A percentile compares a stretch with the other conserved stretches of the same genome.
phyloP scores from a whole-genome alignment of 2,113 vertebrate species.

The Parus major region DNA sequence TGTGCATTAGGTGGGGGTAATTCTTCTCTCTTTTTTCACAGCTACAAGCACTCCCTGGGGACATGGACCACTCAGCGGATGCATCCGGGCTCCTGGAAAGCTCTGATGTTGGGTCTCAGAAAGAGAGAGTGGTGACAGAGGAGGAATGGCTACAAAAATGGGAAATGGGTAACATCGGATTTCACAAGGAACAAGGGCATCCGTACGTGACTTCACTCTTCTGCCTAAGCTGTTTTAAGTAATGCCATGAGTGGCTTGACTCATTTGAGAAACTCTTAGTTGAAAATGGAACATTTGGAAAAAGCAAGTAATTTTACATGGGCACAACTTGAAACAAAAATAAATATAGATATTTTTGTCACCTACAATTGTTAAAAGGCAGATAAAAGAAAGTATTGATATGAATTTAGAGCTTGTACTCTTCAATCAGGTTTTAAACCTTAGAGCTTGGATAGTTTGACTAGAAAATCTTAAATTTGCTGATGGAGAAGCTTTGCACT shows the following conservation, averaged over 20 bases:
- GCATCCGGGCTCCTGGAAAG: neutral
- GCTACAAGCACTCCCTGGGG: neutral
- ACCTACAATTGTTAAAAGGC: neutral
- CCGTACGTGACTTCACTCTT: conserved; percentile 67
- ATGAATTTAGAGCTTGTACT: neutral
- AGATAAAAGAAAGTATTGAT: neutral
- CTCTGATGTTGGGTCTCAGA: conserved; percentile 26
- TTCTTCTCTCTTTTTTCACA: neutral
- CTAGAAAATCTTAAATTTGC: neutral
- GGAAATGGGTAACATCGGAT: conserved; percentile 71
- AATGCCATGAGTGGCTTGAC: neutral
- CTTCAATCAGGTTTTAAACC: neutral
- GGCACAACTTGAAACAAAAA: neutral
- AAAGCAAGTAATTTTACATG: neutral
- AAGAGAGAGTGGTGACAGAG: conserved; percentile 64
- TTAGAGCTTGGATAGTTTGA: neutral
- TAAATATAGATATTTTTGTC: neutral
- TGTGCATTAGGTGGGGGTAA: fast-evolving
- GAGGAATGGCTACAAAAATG: conserved; percentile 84
- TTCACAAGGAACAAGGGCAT: conserved; percentile 79
- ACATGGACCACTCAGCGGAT: conserved; percentile 21
- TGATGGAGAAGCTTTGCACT: neutral
- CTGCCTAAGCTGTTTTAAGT: neutral
- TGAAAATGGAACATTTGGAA: neutral
- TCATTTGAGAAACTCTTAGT: neutral